A percentile compares a stretch with the other conserved stretches of the same genome.
Evolutionary conservation across 2,888 invertebrate genomes (phyloP).

Genomic region (Anticlea derivata): DNA sequence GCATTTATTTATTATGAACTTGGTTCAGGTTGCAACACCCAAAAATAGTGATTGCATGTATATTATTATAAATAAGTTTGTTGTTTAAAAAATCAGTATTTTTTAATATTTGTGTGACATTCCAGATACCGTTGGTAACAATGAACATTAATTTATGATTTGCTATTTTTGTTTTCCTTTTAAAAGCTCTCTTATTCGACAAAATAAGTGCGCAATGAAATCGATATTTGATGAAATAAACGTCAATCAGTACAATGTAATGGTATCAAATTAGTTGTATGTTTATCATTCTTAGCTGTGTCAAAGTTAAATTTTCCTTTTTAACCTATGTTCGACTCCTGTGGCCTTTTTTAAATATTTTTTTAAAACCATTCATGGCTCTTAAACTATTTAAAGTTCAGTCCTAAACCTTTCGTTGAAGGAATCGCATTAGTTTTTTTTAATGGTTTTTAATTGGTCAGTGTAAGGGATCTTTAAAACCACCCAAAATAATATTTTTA

Average conservation of each 20-base stretch:
- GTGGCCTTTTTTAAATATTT: constrained; percentile 9
- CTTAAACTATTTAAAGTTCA: too few species aligned
- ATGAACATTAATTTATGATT: constrained; percentile 45
- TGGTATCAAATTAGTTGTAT: constrained; percentile 45
- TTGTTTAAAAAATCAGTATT: constrained; percentile 82
- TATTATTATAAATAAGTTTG: constrained; percentile 67
- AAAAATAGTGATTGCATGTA: constrained; percentile 62
- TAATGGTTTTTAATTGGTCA: too few species aligned
- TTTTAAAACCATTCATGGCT: background rate
- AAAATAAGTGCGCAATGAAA: constrained; percentile 16
- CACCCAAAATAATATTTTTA: too few species aligned
- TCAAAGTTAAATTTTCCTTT: constrained; percentile 16
- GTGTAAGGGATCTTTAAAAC: too few species aligned
- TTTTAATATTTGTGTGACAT: constrained; percentile 80
- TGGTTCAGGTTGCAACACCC: constrained; percentile 68
- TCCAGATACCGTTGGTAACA: constrained; percentile 69
- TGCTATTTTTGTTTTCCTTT: constrained; percentile 52
- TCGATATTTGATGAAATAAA: constrained; percentile 14
- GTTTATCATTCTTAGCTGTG: constrained; percentile 36
- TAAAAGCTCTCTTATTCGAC: constrained; percentile 56
- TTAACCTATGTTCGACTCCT: background rate
- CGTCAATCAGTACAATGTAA: constrained; percentile 53
- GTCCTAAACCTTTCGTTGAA: too few species aligned
- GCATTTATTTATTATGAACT: constrained; percentile 49
- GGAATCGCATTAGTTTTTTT: too few species aligned